Conservation (phyloP, 2,113 vertebrate genomes). For the Grammomys dolichurus region DNA sequence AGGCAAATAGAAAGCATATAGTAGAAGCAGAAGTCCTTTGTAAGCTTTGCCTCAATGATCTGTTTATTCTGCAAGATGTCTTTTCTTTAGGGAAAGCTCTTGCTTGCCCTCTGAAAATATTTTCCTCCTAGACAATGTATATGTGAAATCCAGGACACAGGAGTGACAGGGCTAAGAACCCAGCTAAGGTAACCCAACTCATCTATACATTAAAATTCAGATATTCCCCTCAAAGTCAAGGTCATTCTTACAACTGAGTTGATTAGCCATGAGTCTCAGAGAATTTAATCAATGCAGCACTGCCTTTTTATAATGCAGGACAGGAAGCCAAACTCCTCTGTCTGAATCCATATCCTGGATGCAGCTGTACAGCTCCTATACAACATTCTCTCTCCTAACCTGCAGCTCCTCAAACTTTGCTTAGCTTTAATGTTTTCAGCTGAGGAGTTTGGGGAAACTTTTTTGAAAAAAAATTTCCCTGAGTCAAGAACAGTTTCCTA, state of each 20-base stretch:
- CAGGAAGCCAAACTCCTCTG: not conserved
- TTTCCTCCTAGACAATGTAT: not conserved
- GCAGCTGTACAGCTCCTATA: not conserved
- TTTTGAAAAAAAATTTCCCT: constrained; percentile 24
- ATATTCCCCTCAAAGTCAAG: constrained; percentile 45
- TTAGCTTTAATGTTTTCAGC: constrained; percentile 23
- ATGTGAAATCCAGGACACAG: constrained; percentile 13
- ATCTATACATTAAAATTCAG: not conserved
- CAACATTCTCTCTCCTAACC: not conserved
- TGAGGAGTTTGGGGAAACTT: not conserved
- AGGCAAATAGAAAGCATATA: not conserved
- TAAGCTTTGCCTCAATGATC: not conserved
- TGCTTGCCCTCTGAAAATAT: not conserved
- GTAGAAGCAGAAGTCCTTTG: not conserved
- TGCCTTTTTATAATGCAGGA: not conserved
- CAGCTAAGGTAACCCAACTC: not conserved
- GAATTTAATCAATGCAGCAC: not conserved
- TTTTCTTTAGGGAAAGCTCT: not conserved
- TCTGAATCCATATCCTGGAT: not conserved
- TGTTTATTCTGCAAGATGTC: not conserved
- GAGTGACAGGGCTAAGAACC: not conserved
- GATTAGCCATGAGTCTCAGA: not conserved
- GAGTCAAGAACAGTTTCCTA: not conserved
- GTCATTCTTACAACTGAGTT: not conserved
- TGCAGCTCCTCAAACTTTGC: not conserved